Base-by-base conservation (phyloP, 2,888 invertebrate genomes). In the Stenurella melanura region DNA sequence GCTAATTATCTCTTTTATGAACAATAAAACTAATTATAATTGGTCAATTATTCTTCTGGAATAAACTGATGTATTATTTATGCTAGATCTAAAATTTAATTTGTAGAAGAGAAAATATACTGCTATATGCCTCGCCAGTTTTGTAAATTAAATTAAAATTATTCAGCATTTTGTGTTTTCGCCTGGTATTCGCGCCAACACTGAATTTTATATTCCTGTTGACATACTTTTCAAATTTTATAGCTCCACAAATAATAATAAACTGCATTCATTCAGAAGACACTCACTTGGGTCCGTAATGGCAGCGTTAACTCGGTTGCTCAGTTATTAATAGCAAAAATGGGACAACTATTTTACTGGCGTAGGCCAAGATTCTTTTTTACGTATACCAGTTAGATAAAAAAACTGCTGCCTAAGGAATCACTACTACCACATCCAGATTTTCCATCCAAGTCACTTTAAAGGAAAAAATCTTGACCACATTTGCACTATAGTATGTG, bases 161-260 rank as follows among this genome's bases (percentile, higher is more conserved):
- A 58, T 19, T 58, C 58, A 11, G 21, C 18, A 12, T 18, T 21
- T 50, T n/a, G n/a, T 15, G 34, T 30, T 64, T 66, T 66, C 19
- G 19, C 30, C 57, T 21, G 58, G 26, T 67, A 26, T 56, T 54
- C 67, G 30, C 54, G 68, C 68, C 68, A 68, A 50, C 68, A 58
- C 69, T 69, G 69, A 69, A 69, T 69, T 69, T 69, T 69, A 69
- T 58, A 57, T 69, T 34, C 69, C 58, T 26, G 69, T 9, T 69
- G 57, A 30, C 69, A 69, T 30, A 69, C 57, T 69, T 69, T 69
- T 69, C 34, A 69, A 69, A 69, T 57, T 69, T 69, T 69, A 69
- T 34, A 18, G 58, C 57, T 57, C 57, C 38, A 30, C 69, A 34
- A 57, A 69, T 34, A 57, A 69, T 69, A 58, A 58, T 57, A 57